These are phyloP conservation scores for Venustaconcha ellipsiformis DNA, from an alignment of 1,140 invertebrate species.

Conservation along the genomic window DNA sequence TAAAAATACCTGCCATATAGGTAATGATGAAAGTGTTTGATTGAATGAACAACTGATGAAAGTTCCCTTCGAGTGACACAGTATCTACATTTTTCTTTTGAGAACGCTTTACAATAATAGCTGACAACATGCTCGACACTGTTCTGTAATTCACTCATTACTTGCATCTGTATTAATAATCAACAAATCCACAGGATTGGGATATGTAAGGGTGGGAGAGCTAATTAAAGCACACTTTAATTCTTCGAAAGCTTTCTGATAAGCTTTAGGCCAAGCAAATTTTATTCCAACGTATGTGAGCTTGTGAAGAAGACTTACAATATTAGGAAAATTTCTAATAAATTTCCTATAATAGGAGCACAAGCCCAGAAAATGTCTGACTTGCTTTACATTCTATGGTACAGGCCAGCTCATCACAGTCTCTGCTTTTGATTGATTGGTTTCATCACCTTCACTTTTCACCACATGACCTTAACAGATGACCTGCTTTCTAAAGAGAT, in stretches of 20 bases:
- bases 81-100: no score
- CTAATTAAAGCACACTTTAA: conserved; percentile 6
- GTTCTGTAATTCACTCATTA: not conserved
- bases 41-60: no score
- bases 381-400: conserved; percentile 11
- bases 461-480: conserved; percentile 6
- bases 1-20: no score
- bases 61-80: no score
- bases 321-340: no score
- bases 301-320: conserved; percentile 4
- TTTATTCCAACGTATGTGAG: not conserved
- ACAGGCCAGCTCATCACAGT: conserved; percentile 13
- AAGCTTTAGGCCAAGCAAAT: conserved; percentile 15
- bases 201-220: not conserved
- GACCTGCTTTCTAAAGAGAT: conserved; percentile 4
- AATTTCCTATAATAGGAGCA: conserved; percentile 14
- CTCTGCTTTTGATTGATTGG: not conserved
- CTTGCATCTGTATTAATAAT: conserved; percentile 18
- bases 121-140: no score
- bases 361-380: conserved; percentile 6
- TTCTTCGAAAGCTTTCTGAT: conserved; percentile 8
- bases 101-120: no score
- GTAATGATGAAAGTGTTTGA: no score
- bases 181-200: conserved; percentile 7
- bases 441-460: conserved; percentile 3